phyloP scores from a whole-genome alignment of 2,113 vertebrate species.

The Larimichthys crocea region DNA sequence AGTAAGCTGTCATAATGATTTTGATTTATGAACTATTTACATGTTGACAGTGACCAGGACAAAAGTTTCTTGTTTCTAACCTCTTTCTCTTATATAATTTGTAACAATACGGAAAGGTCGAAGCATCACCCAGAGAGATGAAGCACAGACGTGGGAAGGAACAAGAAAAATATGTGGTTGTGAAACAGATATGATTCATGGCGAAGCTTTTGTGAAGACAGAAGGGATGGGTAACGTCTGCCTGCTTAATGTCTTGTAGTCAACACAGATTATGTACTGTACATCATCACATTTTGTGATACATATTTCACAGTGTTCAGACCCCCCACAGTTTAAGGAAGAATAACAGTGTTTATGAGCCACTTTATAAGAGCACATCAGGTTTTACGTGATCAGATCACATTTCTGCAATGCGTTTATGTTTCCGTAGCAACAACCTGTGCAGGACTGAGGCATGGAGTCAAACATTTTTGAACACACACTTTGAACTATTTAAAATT shows the following conservation, averaged over 20 bases:
- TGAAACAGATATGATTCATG: slow-evolving; percentile 50
- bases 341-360: not conserved
- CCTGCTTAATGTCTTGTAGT: slow-evolving; percentile 26
- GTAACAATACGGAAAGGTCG: slow-evolving; percentile 37
- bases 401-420: not conserved
- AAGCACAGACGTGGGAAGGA: slow-evolving; percentile 37
- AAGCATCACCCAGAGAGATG: slow-evolving; percentile 28
- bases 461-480: not conserved
- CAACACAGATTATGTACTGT: slow-evolving; percentile 29
- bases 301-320: slow-evolving; percentile 15
- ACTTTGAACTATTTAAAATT: slow-evolving; percentile 1
- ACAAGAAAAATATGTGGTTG: slow-evolving; percentile 42
- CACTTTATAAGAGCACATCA: not conserved
- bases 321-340: slow-evolving; percentile 9
- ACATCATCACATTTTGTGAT: not conserved
- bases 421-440: not conserved
- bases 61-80: slow-evolving; percentile 10
- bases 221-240: slow-evolving; percentile 13
- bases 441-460: not conserved
- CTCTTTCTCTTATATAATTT: slow-evolving; percentile 23
- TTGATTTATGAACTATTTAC: slow-evolving; percentile 20
- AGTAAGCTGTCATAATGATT: slow-evolving; percentile 9
- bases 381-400: not conserved
- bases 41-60: slow-evolving; percentile 18
- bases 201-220: slow-evolving; percentile 14